Base-by-base conservation (phyloP, 2,797 vertebrate species). In the Catharus ustulatus region DNA sequence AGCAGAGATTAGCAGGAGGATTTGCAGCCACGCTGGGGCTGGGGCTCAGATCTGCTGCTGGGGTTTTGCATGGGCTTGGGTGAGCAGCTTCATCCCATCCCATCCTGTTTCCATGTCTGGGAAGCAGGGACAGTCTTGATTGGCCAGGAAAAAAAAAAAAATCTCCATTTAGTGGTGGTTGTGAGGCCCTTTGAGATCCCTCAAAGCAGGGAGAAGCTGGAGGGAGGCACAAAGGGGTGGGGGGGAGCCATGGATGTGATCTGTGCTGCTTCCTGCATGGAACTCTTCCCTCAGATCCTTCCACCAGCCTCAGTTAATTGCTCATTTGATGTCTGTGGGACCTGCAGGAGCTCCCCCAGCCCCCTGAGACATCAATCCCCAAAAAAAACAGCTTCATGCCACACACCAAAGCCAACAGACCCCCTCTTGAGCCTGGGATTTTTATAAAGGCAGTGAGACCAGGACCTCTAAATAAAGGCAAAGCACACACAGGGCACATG, bases 1-100 rank as follows among this genome's bases (percentile, higher is more conserved):
- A 90, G 86, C 85, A 54, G 59, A 93, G 80, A 79, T 93, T 30
- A 86, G 58, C 54, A 59, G 83, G 51, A 86, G 63, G 71, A 57
- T 87, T 86, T 88, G 76, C 71, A 62, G 86, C 69, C 48, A 2
- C 1, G 9, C 71, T 62, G 74, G 36, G 76, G 43, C 46, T 88
- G 58, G 63, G 43, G 24, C 87, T 76, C 16, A 2, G 85, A 66
- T 67, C 74, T 32, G 12, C 69, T 3, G 1, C 26, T 43, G 67
- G 42, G 66, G 43, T 48, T 67, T 45, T 45, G 18, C 30, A 38
- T 0, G 0, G 51, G 11, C 18, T 62, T 58, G 72, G 19, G 43
- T 55, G 49, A 94, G 48, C 8, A 0, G 1, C 38, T 80, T 73
- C 63, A 46, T 40, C 42, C 38, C 40, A 26, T 6, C 40, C 74